Base-by-base conservation (phyloP, 2,888 invertebrate species). In the Ceratothoa steindachneri region DNA sequence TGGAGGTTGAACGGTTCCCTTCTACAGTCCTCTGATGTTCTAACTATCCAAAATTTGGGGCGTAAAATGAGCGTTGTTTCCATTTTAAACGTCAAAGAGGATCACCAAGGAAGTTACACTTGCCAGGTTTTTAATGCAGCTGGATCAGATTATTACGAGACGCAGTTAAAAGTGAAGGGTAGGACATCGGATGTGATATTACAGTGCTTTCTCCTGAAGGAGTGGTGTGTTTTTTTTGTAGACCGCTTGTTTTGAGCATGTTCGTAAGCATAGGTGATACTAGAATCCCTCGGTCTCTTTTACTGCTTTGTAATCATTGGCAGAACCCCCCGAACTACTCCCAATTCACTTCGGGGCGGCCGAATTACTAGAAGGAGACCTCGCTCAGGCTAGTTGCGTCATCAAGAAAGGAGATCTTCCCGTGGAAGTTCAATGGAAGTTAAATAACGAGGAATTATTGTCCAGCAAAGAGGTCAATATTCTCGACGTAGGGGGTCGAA, bases 51-150 rank as follows among this genome's bases (percentile, higher is more conserved):
- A 31, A 71, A 70, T 69, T 68, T 77, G 24, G 79, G 89, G 88
- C 79, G 88, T 88, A 82, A 87, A 89, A 84, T 89, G 51, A 89
- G 88, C 81, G 87, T 88, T 53, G 84, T 91, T 82, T 89, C 88
- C 82, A 90, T 91, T 82, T 88, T 89, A 81, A 87, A 90, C 9
- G 89, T 90, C 9, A 77, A 60, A 24, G 77, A 77, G n/a, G 65
- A 77, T 19, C 90, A 91, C 84, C 89, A 88, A 75, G 92, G 91
- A 77, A 90, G 90, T 84, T 92, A 91, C 85, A 89, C 90, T 80
- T 92, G 92, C 84, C 86, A 88, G 81, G 91, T 90, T 73, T 88
- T 88, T 85, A 84, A 84, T 78, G 80, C 80, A 22, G 84, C 83
- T 9, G 85, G 84, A 64, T 80, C 78, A 22, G 90, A 82, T 89